Base-by-base conservation (phyloP, 1,140 invertebrate species). In the Drosophila lacertosa region DNA sequence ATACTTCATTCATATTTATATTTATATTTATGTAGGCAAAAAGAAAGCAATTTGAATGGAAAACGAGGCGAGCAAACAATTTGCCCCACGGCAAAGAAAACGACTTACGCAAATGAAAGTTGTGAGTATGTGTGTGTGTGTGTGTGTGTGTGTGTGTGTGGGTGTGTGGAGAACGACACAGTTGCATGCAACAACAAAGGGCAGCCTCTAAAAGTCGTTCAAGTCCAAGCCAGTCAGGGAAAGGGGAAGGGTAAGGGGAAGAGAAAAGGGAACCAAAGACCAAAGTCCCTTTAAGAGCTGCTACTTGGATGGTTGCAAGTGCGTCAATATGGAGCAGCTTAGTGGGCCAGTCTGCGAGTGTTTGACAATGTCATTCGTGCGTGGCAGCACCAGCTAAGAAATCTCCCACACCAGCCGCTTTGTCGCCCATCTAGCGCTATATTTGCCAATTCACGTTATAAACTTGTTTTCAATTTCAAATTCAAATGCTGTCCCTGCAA, bases 381-480 rank as follows among this genome's bases (percentile, higher is more conserved):
- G 54, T 75, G 67, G 60, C 71, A 62, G 62, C 51, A 71, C 29
- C 18, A 48, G 48, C 6, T n/a, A n/a, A n/a, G 54, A 55, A 69
- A 55, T 55, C 59, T 48, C 32, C 44, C 13, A 0, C 51, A 39
- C 39, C 35, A 40, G 26, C 47, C 10, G 18, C 33, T 3, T 11
- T 16, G n/a, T 33, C 13, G 16, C 2, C 32, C 15, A 10, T 13
- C 22, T 57, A 37, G 57, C 58, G 39, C 72, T 67, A 68, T 78
- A 76, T 78, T 78, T 78, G 73, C 68, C 73, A 60, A 78, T 78
- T 78, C 75, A 74, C 68, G 75, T 78, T 78, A 72, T 78, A 78
- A 78, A 78, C 73, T 78, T 78, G 75, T 78, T 76, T 78, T 78
- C 75, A 78, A 78, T 78, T 78, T 75, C 68, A 76, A 78, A 78